Conservation (phyloP, 2,888 invertebrate genomes). For the Hirtodrosophila alboralis region DNA sequence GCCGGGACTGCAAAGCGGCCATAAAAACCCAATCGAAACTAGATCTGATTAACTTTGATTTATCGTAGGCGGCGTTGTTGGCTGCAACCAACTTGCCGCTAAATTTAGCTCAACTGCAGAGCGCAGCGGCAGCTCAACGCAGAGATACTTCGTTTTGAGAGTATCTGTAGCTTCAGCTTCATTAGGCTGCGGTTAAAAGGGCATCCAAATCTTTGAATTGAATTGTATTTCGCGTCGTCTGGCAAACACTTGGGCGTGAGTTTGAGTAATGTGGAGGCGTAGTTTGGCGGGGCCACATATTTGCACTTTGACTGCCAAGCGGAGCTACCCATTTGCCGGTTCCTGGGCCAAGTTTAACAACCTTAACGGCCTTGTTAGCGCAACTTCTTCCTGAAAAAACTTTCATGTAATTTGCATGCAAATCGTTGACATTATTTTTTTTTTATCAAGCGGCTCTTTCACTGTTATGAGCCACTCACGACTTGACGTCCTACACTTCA, state of each 20-base stretch:
- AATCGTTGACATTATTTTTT: slow-evolving; percentile 68
- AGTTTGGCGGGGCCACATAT: slow-evolving; percentile 59
- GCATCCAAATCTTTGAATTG: slow-evolving; percentile 58
- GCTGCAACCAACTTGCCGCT: slow-evolving; percentile 42
- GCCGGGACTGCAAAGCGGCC: slow-evolving; percentile 35
- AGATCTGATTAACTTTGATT: slow-evolving; percentile 80
- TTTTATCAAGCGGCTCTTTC: slow-evolving; percentile 40
- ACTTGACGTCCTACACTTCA: slow-evolving; percentile 60
- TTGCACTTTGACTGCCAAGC: slow-evolving; percentile 72
- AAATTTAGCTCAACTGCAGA: slow-evolving; percentile 58
- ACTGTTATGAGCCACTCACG: slow-evolving; percentile 68
- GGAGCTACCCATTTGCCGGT: slow-evolving; percentile 31
- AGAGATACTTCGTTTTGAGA: background rate
- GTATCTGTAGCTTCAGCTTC: slow-evolving; percentile 58
- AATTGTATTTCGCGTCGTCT: slow-evolving; percentile 51
- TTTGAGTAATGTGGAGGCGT: slow-evolving; percentile 75
- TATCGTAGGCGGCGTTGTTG: slow-evolving; percentile 72
- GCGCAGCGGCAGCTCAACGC: background rate
- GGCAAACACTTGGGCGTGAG: slow-evolving; percentile 54
- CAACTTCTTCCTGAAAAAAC: slow-evolving; percentile 60
- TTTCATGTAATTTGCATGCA: slow-evolving; percentile 67
- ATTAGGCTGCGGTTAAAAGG: slow-evolving; percentile 67
- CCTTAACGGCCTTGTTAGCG: slow-evolving; percentile 69
- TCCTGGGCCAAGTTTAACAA: slow-evolving; percentile 54
- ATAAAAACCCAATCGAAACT: slow-evolving; percentile 76